Evolutionary conservation across 2,797 vertebrate species (phyloP).

Genomic region (Neopelma chrysocephalum): DNA sequence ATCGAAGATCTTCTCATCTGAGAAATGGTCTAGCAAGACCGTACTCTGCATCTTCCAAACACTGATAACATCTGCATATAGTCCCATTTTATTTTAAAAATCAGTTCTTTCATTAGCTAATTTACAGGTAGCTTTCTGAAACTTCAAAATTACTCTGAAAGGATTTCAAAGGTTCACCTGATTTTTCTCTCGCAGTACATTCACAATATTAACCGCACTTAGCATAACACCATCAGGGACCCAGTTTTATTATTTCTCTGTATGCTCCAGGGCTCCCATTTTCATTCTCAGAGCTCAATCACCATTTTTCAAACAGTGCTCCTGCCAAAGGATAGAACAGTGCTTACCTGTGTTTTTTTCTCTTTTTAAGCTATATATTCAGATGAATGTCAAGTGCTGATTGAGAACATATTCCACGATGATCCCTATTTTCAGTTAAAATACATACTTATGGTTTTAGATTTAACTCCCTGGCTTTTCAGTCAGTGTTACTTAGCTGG

Average conservation of each 20-base stretch:
- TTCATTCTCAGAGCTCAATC: constrained; percentile 58
- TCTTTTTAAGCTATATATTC: constrained; percentile 49
- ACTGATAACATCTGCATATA: neutral
- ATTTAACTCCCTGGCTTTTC: constrained; percentile 74
- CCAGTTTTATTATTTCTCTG: constrained; percentile 47
- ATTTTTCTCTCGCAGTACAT: constrained; percentile 8
- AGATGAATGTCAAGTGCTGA: constrained; percentile 59
- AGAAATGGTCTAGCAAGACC: neutral
- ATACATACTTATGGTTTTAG: constrained; percentile 66
- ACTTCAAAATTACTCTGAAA: constrained; percentile 35
- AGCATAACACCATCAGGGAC: neutral
- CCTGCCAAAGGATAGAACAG: constrained; percentile 28
- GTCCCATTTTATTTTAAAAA: constrained; percentile 10
- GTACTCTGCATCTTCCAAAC: neutral
- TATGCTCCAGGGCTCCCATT: constrained; percentile 50
- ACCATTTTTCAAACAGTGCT: constrained; percentile 26
- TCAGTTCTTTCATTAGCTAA: neutral
- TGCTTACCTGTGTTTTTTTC: neutral
- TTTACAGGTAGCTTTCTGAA: neutral
- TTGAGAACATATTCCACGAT: constrained; percentile 64
- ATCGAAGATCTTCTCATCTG: neutral
- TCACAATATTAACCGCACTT: constrained; percentile 30
- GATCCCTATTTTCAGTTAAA: constrained; percentile 74
- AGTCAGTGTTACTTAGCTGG: constrained; percentile 71
- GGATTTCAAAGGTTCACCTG: constrained; percentile 42